Evolutionary conservation across 2,888 invertebrate genomes (phyloP).

Genomic region (Luffia ferchaultella): DNA sequence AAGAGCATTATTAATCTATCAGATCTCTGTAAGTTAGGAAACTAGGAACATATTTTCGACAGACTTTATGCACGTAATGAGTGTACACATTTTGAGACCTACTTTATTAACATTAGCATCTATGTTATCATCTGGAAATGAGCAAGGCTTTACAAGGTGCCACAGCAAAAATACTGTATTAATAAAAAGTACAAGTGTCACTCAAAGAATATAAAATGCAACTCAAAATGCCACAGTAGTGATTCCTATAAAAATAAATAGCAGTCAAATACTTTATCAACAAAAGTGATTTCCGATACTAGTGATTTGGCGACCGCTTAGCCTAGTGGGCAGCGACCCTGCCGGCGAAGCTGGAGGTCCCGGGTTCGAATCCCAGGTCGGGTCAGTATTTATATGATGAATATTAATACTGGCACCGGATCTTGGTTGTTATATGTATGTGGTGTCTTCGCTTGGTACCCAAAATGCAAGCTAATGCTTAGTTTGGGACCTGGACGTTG

Average conservation of each 20-base stretch:
- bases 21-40: background rate
- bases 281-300: background rate
- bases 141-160: background rate
- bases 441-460: background rate
- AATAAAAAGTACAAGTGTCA: background rate
- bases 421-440: background rate
- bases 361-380: background rate
- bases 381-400: background rate
- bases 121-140: background rate
- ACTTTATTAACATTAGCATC: background rate
- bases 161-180: background rate
- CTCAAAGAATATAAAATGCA: background rate
- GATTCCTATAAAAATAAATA: background rate
- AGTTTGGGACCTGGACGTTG: background rate
- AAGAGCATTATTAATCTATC: background rate
- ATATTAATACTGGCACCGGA: background rate
- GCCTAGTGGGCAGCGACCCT: background rate
- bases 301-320: background rate
- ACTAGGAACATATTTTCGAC: background rate
- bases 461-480: background rate
- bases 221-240: background rate
- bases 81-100: background rate
- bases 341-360: background rate
- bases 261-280: background rate
- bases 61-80: background rate